phyloP scores from a whole-genome alignment of 1,140 invertebrate genomes.

The Adelges cooleyi region DNA sequence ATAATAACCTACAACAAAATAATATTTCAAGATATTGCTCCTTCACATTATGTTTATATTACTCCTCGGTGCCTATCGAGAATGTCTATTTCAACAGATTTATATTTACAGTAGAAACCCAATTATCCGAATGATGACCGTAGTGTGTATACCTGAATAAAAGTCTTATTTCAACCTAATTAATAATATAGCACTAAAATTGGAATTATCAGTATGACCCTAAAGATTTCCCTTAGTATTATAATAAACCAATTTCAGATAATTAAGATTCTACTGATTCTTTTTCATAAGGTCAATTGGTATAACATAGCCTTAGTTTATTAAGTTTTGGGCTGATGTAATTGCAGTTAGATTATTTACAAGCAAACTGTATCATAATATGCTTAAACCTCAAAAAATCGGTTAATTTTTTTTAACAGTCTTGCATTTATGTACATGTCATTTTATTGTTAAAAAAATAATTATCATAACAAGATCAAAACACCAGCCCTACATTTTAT shows the following conservation, averaged over 20 bases:
- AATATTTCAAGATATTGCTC: conserved; percentile 14
- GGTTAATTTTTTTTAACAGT: not conserved
- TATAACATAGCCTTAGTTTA: conserved; percentile 27
- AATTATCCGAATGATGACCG: no score
- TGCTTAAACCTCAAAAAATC: no score
- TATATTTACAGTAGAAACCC: conserved; percentile 4
- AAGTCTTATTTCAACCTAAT: no score
- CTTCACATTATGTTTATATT: conserved; percentile 18
- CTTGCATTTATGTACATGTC: not conserved
- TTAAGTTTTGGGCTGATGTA: conserved; percentile 27
- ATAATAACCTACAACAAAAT: no score
- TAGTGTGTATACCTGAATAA: no score
- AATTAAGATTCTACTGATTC: conserved; percentile 6
- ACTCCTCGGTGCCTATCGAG: conserved; percentile 26
- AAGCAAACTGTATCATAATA: not conserved
- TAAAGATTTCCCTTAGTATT: no score
- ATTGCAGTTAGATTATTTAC: not conserved
- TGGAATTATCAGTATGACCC: no score
- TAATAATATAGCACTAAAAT: no score
- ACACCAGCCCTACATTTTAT: conserved; percentile 24
- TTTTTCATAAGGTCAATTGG: conserved; percentile 13
- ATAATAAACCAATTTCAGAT: not conserved
- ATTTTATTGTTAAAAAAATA: conserved; percentile 1
- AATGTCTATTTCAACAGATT: conserved; percentile 27
- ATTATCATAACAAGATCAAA: not conserved